Base-by-base conservation (phyloP, 2,888 invertebrate genomes). In the Herminia tarsipennalis region DNA sequence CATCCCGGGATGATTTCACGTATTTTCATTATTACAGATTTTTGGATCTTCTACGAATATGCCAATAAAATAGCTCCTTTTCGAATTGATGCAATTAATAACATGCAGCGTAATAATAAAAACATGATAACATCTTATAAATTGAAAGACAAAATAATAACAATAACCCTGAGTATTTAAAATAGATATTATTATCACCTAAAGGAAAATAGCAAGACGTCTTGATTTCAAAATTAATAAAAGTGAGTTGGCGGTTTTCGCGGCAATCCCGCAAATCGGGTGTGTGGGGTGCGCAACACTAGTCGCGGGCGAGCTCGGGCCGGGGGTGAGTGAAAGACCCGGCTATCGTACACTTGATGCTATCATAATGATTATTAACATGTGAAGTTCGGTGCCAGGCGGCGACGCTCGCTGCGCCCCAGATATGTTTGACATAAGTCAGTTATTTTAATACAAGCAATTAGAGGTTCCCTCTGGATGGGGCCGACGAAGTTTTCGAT, bases 341-440 rank as follows among this genome's bases (percentile, higher is more conserved):
- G 80, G 83, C 87, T 86, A 87, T 87, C 88, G 89, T 85, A 87
- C 83, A 88, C 88, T 90, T 88, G 90, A 90, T 90, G 83, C 81
- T 89, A 91, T 90, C 89, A 89, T 87, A 88, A 90, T 88, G 89
- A 90, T 90, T 89, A 91, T 90, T 89, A 89, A 91, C 89, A 89
- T 89, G 91, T 89, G 87, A 86, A 81, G 78, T 79, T 20, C 78
- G 70, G 87, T 89, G 70, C 92, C 88, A 85, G 87, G 84, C 82
- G 74, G 85, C 76, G 81, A 72, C 77, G 78, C 78, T 81, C 77
- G 70, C 63, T 74, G 61, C 82, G 78, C 83, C 85, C 90, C 80
- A 86, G 87, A 88, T 88, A 89, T 89, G 86, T 89, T 90, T 90
- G 89, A 89, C 89, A 89, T 89, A 85, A 86, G 80, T 83, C 88